These are phyloP conservation scores for Bergia sp. DNA, from an alignment of 92 coral and sea anemone genomes.

Conservation along the genomic window DNA sequence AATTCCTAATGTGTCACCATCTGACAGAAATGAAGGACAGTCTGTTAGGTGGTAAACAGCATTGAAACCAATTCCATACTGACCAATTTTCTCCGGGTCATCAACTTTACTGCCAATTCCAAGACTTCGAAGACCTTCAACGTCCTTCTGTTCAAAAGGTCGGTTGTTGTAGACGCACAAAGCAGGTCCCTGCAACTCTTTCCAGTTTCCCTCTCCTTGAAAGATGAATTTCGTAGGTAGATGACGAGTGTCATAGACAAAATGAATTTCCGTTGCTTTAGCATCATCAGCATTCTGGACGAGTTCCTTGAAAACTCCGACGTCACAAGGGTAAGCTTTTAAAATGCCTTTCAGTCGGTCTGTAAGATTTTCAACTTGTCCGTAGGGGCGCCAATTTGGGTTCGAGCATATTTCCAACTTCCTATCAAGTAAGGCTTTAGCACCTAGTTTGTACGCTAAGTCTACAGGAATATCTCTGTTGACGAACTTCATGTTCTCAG, in stretches of 20 bases:
- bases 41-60: constrained; percentile 97
- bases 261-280: constrained; percentile 52
- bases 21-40: constrained; percentile 83
- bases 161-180: constrained; percentile 88
- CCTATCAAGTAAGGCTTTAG: constrained; percentile 36
- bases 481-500: constrained; percentile 2
- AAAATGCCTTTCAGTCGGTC: constrained; percentile 49
- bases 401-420: constrained; percentile 31
- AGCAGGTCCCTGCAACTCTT: constrained; percentile 91
- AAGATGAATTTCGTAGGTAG: constrained; percentile 11
- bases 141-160: constrained; percentile 74
- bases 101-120: constrained; percentile 89
- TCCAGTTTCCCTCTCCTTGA: constrained; percentile 66
- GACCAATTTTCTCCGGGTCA: constrained; percentile 88
- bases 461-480: constrained; percentile 14
- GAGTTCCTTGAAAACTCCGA: constrained; percentile 53
- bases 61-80: constrained; percentile 93
- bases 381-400: constrained; percentile 30
- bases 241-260: constrained; percentile 46
- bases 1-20: constrained; percentile 82
- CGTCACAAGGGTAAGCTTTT: constrained; percentile 50
- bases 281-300: constrained; percentile 60
- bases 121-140: constrained; percentile 85
- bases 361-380: constrained; percentile 49
- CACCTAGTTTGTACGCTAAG: constrained; percentile 51